Evolutionary conservation across 2,113 vertebrate genomes (phyloP), one percentile per base, ranked within the genome.

Genomic region (Passer domesticus): DNA sequence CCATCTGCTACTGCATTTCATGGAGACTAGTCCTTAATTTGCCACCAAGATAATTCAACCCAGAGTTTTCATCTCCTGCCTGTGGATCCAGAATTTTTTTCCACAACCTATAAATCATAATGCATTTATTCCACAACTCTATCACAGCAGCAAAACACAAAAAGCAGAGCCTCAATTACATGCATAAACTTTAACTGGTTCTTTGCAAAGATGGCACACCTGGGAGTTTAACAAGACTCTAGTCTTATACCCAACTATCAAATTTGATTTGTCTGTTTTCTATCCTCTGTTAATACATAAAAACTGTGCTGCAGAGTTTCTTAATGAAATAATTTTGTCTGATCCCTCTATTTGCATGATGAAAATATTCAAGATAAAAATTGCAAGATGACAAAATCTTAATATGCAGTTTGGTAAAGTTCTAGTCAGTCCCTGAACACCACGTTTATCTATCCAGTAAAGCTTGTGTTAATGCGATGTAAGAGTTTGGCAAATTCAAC

Each of bases 381-480:
- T 1, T 80, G 95, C 91, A 97, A 95, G 96, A 83, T 6, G 31
- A 93, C 94, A 97, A 97, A 98, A 98, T 98, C 96, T 97, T 98
- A 98, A 98, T 98, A 98, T 96, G 97, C 96, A 98, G 98, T 98
- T 98, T 98, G 97, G 98, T 98, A 98, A 98, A 98, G 98, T 98
- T 98, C 96, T 95, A 98, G 96, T 97, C 94, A 97, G 97, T 62
- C 97, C 97, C 78, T 96, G 97, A 98, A 98, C 97, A 97, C 96
- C 97, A 98, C 96, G 35, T 97, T 98, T 97, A 98, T 97, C 97
- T 98, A 98, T 93, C 97, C 97, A 98, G 98, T 98, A 98, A 98
- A 97, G 97, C 98, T 97, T 98, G 98, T 95, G 97, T 98, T 98
- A 98, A 98, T 98, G 96, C 83, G 93, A 98, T 97, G 97, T 97